These are phyloP conservation scores for Grammomys surdaster DNA, from an alignment of 2,113 vertebrate species.

Conservation along the genomic window DNA sequence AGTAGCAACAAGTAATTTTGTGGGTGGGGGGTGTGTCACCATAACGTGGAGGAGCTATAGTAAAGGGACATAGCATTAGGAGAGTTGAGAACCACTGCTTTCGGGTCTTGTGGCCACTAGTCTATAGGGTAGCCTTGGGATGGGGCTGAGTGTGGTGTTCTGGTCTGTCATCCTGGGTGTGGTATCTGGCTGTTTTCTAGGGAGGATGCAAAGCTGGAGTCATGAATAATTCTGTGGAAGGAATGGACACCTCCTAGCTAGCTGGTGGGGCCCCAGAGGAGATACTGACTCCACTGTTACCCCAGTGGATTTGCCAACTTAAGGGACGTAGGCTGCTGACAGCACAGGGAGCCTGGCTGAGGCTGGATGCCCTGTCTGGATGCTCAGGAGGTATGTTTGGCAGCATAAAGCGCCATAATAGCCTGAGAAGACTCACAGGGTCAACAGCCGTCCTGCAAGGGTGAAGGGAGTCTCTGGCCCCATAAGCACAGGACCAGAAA, in stretches of 20 bases:
- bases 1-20: not conserved
- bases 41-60: not conserved
- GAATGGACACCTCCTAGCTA: not conserved
- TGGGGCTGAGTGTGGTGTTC: too few relatives aligned
- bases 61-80: not conserved
- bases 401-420: not conserved
- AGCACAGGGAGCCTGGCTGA: not conserved
- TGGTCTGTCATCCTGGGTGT: not conserved
- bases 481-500: too few relatives aligned
- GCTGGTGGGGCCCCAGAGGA: not conserved
- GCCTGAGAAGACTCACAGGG: fast-evolving
- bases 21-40: not conserved
- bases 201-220: not conserved
- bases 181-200: not conserved
- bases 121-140: not conserved
- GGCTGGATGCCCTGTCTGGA: not conserved
- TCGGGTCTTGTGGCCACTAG: not conserved
- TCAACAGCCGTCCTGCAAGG: too few relatives aligned
- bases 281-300: not conserved
- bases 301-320: not conserved
- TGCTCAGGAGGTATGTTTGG: fast-evolving
- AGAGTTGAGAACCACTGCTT: not conserved
- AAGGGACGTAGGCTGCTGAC: not conserved
- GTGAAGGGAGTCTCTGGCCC: not conserved
- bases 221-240: fast-evolving